Percentiles rank a stretch among this genome's conserved stretches.
phyloP scores from a whole-genome alignment of 2,888 invertebrate genomes.

The Synanthedon andrenaeformis region DNA sequence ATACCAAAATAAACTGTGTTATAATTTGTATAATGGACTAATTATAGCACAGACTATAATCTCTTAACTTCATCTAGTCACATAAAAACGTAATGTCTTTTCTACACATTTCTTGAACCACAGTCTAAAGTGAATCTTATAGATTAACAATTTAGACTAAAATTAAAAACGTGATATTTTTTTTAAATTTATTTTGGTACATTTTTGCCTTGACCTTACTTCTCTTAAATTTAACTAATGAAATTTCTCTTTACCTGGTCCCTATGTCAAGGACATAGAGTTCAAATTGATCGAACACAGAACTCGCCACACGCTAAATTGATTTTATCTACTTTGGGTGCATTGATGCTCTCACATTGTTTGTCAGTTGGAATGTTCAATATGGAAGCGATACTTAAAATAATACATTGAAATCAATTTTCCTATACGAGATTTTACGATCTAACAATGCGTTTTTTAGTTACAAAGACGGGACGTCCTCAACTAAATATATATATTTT shows the following conservation, averaged over 20 bases:
- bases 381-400: background rate
- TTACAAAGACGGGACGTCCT: background rate
- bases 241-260: conserved; percentile 10
- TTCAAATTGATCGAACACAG: conserved; percentile 2
- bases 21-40: too few relatives aligned
- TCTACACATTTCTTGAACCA: too few relatives aligned
- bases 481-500: background rate
- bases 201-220: background rate
- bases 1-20: background rate
- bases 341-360: conserved; percentile 14
- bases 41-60: too few relatives aligned
- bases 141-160: background rate
- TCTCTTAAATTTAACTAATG: conserved; percentile 2
- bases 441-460: background rate
- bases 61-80: too few relatives aligned
- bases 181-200: background rate
- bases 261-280: conserved; percentile 4
- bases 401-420: too few relatives aligned
- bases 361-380: background rate
- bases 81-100: too few relatives aligned
- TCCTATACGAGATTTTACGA: too few relatives aligned
- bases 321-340: conserved; percentile 29
- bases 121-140: background rate
- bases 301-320: conserved; percentile 38
- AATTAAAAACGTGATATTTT: background rate